Percentiles rank a stretch among this genome's conserved stretches.
Conservation (phyloP, 2,113 vertebrate genomes). For the Notiomystis cincta region DNA sequence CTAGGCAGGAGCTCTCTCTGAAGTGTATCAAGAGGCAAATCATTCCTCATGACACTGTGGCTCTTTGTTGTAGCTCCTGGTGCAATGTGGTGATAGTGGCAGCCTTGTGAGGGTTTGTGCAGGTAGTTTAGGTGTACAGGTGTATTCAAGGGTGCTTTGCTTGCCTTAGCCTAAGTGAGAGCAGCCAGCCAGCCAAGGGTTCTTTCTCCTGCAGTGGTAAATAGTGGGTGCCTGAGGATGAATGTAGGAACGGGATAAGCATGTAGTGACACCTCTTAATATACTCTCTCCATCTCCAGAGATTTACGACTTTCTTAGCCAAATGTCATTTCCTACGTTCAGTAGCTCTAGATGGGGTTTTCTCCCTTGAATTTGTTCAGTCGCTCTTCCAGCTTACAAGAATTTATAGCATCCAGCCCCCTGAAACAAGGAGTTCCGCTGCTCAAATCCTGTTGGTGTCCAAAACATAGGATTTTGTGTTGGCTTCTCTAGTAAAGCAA, state of each 20-base stretch:
- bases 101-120: background rate
- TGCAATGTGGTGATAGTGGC: background rate
- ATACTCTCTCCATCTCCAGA: background rate
- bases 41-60: background rate
- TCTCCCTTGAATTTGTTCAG: background rate
- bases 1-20: background rate
- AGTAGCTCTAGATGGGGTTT: background rate
- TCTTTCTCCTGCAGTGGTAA: background rate
- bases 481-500: background rate
- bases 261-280: background rate
- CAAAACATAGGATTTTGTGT: background rate
- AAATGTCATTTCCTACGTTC: background rate
- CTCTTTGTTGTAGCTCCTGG: background rate
- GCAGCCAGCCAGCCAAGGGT: background rate
- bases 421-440: background rate
- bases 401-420: background rate
- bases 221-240: background rate
- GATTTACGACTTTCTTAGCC: background rate
- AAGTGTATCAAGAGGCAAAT: background rate
- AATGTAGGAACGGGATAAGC: background rate
- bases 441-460: background rate
- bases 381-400: fast-evolving
- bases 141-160: background rate
- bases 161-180: background rate
- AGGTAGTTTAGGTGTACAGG: background rate